Base-by-base conservation (phyloP, 2,888 invertebrate genomes). In the Drosophila prolongata region DNA sequence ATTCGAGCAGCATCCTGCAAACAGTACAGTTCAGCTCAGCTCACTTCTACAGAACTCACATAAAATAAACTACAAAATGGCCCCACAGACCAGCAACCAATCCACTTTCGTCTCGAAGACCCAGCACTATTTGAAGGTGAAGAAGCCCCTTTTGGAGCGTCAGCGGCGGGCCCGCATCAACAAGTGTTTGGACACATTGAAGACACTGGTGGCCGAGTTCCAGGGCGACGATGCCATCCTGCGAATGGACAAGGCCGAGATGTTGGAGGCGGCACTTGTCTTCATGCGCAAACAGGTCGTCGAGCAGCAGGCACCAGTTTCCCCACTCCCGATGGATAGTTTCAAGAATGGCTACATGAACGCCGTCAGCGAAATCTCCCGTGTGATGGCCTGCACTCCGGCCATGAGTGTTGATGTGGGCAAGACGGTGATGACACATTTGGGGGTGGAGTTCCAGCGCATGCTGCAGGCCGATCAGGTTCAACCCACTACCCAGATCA, bases 61-160 rank as follows among this genome's bases (percentile, higher is more conserved):
- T 16, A 40, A 30, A 35, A 5, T 0, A 46, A 1, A 14, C 6
- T 3, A 13, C 49, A 75, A 87, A 69, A 86, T 86, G 85, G 79
- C 88, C 58, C 80, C 88, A 47, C 86, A 87, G 60, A 73, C 60
- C 42, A 56, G 38, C 52, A 72, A 35, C 19, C 58, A 73, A 70
- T 55, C 70, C 30, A 37, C 65, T 30, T 75, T 80, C 80, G 97
- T 97, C 89, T 87, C 91, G 49, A 95, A 97, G 92, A 97, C 97
- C 89, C 97, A 97, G 93, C 97, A 97, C 92, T 97, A 97, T 93
- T 94, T 97, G 93, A 97, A 97, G 95, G 97, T 97, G 91, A 97
- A 97, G 96, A 97, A 97, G 92, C 97, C 97, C 89, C 95, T 97
- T 95, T 93, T 97, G 84, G 97, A 97, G 93, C 94, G 97, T 85